phyloP scores from a whole-genome alignment of 2,113 vertebrate genomes.

The Tauraco erythrolophus region DNA sequence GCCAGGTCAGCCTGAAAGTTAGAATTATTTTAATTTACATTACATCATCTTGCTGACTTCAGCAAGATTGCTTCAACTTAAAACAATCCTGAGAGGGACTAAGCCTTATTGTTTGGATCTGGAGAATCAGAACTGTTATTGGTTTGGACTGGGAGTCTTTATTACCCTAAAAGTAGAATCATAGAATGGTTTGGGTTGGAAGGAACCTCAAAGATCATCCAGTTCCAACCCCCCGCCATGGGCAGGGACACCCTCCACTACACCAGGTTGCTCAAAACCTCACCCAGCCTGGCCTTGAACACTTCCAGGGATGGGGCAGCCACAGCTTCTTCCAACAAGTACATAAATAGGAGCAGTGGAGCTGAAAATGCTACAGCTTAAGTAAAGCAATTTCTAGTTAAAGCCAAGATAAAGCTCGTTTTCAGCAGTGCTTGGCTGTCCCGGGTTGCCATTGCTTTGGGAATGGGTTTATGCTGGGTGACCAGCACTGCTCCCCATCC shows the following conservation, averaged over 20 bases:
- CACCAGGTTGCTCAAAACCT: too few species aligned
- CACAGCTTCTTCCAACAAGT: not conserved
- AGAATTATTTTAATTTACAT: accelerated
- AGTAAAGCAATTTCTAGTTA: not conserved
- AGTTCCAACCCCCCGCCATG: too few species aligned
- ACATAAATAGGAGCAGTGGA: not conserved
- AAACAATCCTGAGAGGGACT: not conserved
- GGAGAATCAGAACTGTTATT: not conserved
- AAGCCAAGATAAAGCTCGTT: not conserved
- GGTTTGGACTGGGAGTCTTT: not conserved
- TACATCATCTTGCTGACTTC: accelerated
- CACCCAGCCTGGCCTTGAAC: too few species aligned
- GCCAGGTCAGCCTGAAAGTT: accelerated
- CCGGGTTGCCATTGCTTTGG: not conserved
- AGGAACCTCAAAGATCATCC: too few species aligned
- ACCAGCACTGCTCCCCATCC: accelerated
- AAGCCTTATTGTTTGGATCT: too few species aligned
- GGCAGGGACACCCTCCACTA: too few species aligned
- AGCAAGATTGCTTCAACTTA: not conserved
- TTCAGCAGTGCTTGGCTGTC: not conserved
- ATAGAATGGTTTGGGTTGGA: too few species aligned
- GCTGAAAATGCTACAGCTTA: accelerated
- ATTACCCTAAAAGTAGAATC: not conserved
- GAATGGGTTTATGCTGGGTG: accelerated
- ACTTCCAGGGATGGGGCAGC: too few species aligned